Evolutionary conservation across 2,113 vertebrate species (phyloP).

Genomic region (Hippocampus zosterae): DNA sequence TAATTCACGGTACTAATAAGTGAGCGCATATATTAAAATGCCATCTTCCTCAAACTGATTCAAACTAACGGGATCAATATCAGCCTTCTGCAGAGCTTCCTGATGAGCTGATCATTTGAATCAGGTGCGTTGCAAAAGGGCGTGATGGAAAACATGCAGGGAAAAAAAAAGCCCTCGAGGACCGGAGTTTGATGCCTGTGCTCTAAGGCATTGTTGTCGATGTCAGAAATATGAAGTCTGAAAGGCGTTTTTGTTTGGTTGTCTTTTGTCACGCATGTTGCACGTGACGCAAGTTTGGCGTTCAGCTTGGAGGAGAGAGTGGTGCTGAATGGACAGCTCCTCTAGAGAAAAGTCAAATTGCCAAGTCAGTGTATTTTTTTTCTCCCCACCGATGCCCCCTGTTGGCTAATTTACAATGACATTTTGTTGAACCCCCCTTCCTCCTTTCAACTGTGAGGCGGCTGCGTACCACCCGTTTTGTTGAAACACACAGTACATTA

Average conservation of each 20-base stretch:
- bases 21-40: background rate
- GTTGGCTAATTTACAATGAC: conserved; percentile 20
- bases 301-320: conserved; percentile 12
- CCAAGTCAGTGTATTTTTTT: background rate
- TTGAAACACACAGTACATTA: too few relatives aligned
- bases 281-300: background rate
- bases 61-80: too few relatives aligned
- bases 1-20: background rate
- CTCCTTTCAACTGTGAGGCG: background rate
- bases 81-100: too few relatives aligned
- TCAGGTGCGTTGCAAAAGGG: too few relatives aligned
- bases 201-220: background rate
- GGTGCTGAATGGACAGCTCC: conserved; percentile 79
- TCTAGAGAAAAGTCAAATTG: conserved; percentile 12
- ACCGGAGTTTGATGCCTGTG: too few relatives aligned
- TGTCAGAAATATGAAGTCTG: background rate
- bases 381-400: conserved; percentile 42
- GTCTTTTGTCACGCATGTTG: background rate
- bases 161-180: too few relatives aligned
- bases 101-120: too few relatives aligned
- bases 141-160: too few relatives aligned
- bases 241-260: background rate
- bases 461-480: background rate
- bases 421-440: background rate
- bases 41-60: background rate